These are phyloP conservation scores for Copidosoma aretas DNA, from an alignment of 2,888 invertebrate genomes.

Conservation along the genomic window DNA sequence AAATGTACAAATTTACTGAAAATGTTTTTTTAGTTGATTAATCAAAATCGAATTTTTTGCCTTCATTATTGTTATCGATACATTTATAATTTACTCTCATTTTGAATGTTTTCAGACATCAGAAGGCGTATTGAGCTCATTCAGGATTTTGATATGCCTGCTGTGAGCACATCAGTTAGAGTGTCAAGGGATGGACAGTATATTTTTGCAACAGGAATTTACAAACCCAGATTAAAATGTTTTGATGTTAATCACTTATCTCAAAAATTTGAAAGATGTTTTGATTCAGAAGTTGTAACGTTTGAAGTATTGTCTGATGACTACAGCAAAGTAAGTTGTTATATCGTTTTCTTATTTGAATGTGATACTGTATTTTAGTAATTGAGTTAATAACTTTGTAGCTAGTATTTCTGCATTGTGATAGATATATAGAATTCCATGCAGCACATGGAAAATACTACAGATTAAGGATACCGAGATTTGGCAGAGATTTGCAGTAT, in stretches of 20 bases:
- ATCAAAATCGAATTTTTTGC: background rate
- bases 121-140: conserved; percentile 92
- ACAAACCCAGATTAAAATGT: conserved; percentile 95
- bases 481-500: conserved; percentile 92
- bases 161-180: conserved; percentile 82
- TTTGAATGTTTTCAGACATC: conserved; percentile 72
- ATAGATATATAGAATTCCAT: conserved; percentile 95
- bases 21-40: background rate
- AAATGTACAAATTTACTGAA: conserved; percentile 2
- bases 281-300: conserved; percentile 95
- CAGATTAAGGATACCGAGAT: conserved; percentile 89
- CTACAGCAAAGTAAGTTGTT: conserved; percentile 82
- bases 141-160: conserved; percentile 99
- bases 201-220: conserved; percentile 90
- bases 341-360: conserved; percentile 15
- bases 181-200: conserved; percentile 92
- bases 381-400: conserved; percentile 54
- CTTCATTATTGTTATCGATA: conserved; percentile 7
- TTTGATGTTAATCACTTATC: conserved; percentile 96
- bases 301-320: conserved; percentile 94
- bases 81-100: background rate
- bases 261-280: conserved; percentile 96
- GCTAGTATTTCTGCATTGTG: conserved; percentile 88
- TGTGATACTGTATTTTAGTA: background rate
- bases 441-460: conserved; percentile 91